phyloP scores from a whole-genome alignment of 2,113 vertebrate genomes.

The Sander lucioperca region DNA sequence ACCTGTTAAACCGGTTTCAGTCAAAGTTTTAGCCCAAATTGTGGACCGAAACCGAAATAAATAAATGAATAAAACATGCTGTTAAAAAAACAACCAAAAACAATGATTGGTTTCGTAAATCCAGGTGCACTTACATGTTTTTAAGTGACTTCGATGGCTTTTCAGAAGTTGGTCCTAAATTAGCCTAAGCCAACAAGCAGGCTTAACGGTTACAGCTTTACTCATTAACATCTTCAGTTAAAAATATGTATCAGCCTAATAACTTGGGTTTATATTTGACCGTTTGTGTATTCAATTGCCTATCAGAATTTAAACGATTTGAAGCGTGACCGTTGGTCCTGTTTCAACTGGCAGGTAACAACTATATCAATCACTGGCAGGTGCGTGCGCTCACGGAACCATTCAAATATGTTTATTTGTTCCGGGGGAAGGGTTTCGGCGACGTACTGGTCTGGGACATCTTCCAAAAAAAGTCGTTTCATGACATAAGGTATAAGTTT shows the following conservation, averaged over 20 bases:
- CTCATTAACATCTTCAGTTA: neutral
- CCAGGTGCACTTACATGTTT: conserved; percentile 65
- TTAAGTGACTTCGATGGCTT: neutral
- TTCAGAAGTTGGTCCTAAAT: conserved; percentile 15
- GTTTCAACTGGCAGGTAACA: neutral
- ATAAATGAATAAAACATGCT: neutral
- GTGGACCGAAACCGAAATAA: neutral
- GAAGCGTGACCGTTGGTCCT: neutral
- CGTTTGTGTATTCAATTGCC: too few species aligned
- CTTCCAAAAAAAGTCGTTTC: neutral
- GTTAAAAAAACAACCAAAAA: neutral
- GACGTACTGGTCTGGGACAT: conserved; percentile 30
- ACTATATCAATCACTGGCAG: conserved; percentile 51
- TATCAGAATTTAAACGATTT: neutral
- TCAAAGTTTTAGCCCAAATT: neutral
- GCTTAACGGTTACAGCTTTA: neutral
- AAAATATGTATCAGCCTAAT: neutral
- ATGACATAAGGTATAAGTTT: neutral
- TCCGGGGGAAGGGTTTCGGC: conserved; percentile 46
- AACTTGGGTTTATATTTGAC: neutral
- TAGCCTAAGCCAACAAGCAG: neutral
- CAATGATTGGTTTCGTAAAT: accelerated
- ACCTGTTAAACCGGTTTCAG: conserved; percentile 13
- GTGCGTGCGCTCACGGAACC: conserved; percentile 62
- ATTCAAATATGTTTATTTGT: neutral